Conservation (phyloP, 1,140 invertebrate genomes). For the Caenorhabditis briggsae region DNA sequence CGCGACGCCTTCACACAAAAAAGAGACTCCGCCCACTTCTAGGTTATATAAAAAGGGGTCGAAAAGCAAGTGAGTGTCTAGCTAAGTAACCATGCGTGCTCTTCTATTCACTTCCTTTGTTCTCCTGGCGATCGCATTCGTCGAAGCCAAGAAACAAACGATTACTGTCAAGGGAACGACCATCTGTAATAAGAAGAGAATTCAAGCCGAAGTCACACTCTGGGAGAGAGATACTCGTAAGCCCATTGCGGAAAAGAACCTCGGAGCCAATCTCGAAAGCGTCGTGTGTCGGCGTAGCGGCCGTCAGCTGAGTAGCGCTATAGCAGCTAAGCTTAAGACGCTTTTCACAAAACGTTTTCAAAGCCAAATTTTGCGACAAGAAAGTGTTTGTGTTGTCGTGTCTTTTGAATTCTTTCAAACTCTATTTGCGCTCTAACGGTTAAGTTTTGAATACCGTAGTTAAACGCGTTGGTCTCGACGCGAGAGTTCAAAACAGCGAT, state of each 20-base stretch:
- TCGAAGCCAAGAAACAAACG: constrained; percentile 31
- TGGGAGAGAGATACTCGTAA: constrained; percentile 51
- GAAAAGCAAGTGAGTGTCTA: not conserved
- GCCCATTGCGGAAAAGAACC: not conserved
- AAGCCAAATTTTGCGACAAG: too few species aligned
- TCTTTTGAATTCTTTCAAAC: too few species aligned
- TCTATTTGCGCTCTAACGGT: too few species aligned
- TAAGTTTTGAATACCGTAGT: too few species aligned
- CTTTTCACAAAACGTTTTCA: too few species aligned
- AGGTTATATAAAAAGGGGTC: constrained; percentile 17
- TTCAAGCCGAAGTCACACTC: constrained; percentile 35
- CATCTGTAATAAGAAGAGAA: constrained; percentile 50
- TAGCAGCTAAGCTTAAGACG: too few species aligned
- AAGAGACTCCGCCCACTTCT: not conserved
- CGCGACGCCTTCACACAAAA: not conserved
- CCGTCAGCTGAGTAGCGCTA: too few species aligned
- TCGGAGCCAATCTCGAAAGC: too few species aligned
- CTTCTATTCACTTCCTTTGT: constrained; percentile 30
- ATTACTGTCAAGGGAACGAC: constrained; percentile 56
- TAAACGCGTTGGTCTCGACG: too few species aligned
- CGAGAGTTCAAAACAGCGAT: too few species aligned
- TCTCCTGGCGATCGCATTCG: constrained; percentile 29
- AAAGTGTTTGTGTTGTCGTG: too few species aligned
- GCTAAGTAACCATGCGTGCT: not conserved
- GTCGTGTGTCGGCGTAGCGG: too few species aligned